A percentile compares a stretch with the other conserved stretches of the same genome.
phyloP scores from a whole-genome alignment of 1,140 invertebrate genomes.

The Ceratosolen solmsi region DNA sequence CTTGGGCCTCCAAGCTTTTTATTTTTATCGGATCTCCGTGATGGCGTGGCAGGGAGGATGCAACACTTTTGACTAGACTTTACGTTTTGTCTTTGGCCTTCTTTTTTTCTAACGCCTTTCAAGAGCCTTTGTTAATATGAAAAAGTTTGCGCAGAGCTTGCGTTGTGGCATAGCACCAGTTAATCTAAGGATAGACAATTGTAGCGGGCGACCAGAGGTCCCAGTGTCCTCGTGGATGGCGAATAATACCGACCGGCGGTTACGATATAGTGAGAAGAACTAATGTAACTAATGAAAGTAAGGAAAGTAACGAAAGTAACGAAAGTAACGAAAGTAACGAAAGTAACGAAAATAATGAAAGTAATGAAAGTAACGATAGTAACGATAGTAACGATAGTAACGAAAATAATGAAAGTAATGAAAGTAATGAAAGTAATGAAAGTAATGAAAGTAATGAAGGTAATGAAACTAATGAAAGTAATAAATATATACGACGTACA shows the following conservation, averaged over 20 bases:
- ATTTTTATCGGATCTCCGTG: not conserved
- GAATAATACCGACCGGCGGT: not conserved
- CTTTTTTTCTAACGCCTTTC: not conserved
- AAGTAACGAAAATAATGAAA: conserved; percentile 5
- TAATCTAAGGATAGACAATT: not conserved
- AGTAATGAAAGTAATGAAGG: conserved; percentile 22
- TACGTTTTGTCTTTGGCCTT: not conserved
- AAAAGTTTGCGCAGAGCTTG: not conserved
- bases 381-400: not conserved
- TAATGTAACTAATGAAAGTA: conserved; percentile 2
- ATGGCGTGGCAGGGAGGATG: not conserved
- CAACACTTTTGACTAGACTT: not conserved
- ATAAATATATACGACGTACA: not conserved
- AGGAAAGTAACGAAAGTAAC: conserved; percentile 10
- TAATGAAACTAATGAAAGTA: not conserved
- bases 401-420: not conserved
- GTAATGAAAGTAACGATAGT: not conserved
- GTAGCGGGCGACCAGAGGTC: not conserved
- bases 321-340: not conserved
- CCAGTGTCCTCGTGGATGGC: not conserved
- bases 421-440: conserved; percentile 14
- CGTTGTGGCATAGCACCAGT: not conserved
- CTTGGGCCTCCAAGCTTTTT: not conserved
- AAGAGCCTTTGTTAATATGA: not conserved
- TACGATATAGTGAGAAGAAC: not conserved